These are phyloP conservation scores for Oxytorus armatus DNA, from an alignment of 2,888 invertebrate species.

Conservation along the genomic window DNA sequence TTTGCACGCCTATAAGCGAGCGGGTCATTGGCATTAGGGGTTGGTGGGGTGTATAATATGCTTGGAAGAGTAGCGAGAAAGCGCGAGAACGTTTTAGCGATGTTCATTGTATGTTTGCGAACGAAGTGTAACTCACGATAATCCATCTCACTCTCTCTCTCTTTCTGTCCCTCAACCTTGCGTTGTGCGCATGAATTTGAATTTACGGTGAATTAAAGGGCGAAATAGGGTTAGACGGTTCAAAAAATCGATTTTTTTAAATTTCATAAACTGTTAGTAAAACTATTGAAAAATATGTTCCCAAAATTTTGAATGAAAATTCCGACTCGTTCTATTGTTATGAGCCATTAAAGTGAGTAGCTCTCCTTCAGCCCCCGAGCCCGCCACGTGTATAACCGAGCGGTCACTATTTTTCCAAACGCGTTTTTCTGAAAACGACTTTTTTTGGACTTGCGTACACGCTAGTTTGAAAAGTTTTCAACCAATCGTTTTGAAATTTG, in stretches of 20 bases:
- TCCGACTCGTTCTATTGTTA: too few species aligned
- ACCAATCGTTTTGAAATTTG: too few species aligned
- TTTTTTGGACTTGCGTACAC: too few species aligned
- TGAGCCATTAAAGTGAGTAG: too few species aligned
- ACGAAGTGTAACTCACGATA: slow-evolving; percentile 31
- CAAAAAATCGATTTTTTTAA: not conserved
- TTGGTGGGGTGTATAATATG: slow-evolving; percentile 78
- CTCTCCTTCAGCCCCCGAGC: too few species aligned
- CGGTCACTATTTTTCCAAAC: too few species aligned
- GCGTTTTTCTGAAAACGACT: too few species aligned
- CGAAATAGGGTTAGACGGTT: slow-evolving; percentile 18
- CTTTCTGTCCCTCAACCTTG: not conserved
- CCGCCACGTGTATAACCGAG: too few species aligned
- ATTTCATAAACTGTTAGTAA: too few species aligned
- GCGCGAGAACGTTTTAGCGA: slow-evolving; percentile 38
- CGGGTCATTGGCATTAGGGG: slow-evolving; percentile 84
- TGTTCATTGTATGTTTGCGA: slow-evolving; percentile 59
- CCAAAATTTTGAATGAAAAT: too few species aligned
- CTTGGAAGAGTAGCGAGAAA: slow-evolving; percentile 42
- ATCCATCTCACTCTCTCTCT: not conserved
- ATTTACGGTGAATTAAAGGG: slow-evolving; percentile 3
- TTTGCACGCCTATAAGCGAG: slow-evolving; percentile 82
- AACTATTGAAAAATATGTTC: too few species aligned
- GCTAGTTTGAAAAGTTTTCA: too few species aligned
- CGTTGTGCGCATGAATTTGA: not conserved